phyloP scores from a whole-genome alignment of 2,113 vertebrate genomes.

The Pogonocichla stellata region DNA sequence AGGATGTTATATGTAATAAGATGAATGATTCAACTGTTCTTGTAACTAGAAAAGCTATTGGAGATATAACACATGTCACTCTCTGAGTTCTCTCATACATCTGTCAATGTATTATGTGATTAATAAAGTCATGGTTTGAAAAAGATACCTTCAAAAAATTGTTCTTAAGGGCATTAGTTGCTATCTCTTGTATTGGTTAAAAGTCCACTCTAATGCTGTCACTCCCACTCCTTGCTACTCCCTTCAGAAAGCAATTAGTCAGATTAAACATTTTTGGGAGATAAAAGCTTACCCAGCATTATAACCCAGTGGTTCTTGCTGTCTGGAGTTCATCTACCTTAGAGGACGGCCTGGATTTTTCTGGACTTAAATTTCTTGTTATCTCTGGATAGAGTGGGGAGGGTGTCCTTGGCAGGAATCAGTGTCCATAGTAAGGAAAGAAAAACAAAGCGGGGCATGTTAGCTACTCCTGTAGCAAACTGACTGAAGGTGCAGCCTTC shows the following conservation, averaged over 20 bases:
- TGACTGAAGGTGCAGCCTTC: not conserved
- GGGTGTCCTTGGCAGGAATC: not conserved
- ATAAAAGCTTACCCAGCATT: not conserved
- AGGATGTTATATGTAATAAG: not conserved
- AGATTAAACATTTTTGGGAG: not conserved
- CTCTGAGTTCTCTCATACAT: not conserved
- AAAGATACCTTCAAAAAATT: not conserved
- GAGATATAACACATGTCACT: not conserved
- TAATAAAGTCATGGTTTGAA: not conserved
- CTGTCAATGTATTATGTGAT: not conserved
- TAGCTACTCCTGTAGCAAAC: not conserved
- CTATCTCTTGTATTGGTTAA: not conserved
- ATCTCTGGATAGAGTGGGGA: not conserved
- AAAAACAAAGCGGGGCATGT: rapidly evolving
- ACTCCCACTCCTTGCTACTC: not conserved
- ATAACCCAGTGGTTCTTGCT: not conserved
- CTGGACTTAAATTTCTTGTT: not conserved
- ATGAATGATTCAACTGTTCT: not conserved
- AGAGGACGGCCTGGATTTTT: not conserved
- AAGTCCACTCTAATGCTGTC: not conserved
- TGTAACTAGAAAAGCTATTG: not conserved
- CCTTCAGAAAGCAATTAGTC: not conserved
- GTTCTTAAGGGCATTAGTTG: not conserved
- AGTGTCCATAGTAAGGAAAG: not conserved
- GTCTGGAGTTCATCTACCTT: not conserved